Evolutionary conservation across 2,888 invertebrate species (phyloP).

Genomic region (Melipona bicolor): DNA sequence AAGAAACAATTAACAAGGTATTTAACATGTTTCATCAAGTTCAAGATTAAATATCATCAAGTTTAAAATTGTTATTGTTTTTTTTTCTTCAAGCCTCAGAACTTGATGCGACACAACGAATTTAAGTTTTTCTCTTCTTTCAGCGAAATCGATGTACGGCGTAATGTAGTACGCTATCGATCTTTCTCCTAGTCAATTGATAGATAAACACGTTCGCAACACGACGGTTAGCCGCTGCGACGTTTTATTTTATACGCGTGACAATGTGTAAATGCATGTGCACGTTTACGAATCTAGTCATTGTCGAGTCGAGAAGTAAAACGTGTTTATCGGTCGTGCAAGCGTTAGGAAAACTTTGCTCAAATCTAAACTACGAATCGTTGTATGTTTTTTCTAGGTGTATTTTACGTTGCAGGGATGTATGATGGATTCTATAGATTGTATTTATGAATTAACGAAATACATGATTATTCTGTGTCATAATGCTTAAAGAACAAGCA

Average conservation of each 20-base stretch:
- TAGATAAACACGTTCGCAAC: slow-evolving; percentile 68
- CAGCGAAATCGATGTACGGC: not conserved
- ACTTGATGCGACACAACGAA: not conserved
- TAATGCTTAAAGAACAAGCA: slow-evolving; percentile 47
- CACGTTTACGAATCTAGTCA: slow-evolving; percentile 77
- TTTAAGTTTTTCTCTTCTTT: slow-evolving; percentile 2
- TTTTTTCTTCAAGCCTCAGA: not conserved
- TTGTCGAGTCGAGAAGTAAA: slow-evolving; percentile 29
- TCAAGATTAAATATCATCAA: not conserved
- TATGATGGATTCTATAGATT: slow-evolving; percentile 72
- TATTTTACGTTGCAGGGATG: slow-evolving; percentile 70
- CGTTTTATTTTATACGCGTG: slow-evolving; percentile 61
- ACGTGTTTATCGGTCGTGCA: slow-evolving; percentile 64
- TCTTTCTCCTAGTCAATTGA: slow-evolving; percentile 79
- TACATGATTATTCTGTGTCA: slow-evolving; percentile 76
- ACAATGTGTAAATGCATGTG: slow-evolving; percentile 36
- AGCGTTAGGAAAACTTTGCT: slow-evolving; percentile 78
- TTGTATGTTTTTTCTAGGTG: slow-evolving; percentile 71
- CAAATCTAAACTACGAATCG: slow-evolving; percentile 77
- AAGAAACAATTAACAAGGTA: not conserved
- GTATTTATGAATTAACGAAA: slow-evolving; percentile 77
- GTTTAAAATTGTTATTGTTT: not conserved
- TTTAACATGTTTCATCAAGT: not conserved
- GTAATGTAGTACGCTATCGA: slow-evolving; percentile 22
- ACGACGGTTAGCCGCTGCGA: slow-evolving; percentile 42